Evolutionary conservation across 2,888 invertebrate species (phyloP).

Genomic region (Phytoseiulus persimilis): DNA sequence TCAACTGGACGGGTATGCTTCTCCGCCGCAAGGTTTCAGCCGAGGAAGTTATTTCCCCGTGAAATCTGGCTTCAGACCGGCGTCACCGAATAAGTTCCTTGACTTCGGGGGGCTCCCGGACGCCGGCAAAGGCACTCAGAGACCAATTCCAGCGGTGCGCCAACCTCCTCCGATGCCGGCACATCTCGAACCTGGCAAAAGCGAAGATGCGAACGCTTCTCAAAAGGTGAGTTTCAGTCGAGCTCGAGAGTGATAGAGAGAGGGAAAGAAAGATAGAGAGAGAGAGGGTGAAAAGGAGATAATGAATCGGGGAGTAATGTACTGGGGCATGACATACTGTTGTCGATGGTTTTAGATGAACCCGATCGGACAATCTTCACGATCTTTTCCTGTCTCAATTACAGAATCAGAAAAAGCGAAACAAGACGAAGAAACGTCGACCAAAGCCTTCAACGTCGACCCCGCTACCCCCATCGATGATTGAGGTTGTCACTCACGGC

Average conservation of each 20-base stretch:
- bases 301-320: no score
- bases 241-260: not conserved
- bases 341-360: no score
- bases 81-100: not conserved
- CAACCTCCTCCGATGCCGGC: conserved; percentile 33
- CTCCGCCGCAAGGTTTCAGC: not conserved
- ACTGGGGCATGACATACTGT: no score
- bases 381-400: not conserved
- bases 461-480: conserved; percentile 16
- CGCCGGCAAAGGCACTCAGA: not conserved
- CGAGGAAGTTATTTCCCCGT: conserved; percentile 23
- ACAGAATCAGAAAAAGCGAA: conserved; percentile 13
- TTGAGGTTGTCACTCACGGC: conserved; percentile 30
- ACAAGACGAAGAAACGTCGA: conserved; percentile 17
- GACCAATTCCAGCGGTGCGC: conserved; percentile 30
- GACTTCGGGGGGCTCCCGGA: not conserved
- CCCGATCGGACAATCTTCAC: no score
- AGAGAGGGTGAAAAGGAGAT: no score
- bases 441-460: conserved; percentile 25
- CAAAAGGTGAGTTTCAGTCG: not conserved
- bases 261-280: no score
- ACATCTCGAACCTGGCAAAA: not conserved
- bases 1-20: conserved; percentile 15
- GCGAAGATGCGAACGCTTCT: not conserved
- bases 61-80: not conserved